Percentiles rank a stretch among this genome's conserved stretches.
These are phyloP conservation scores for Tiliqua scincoides DNA, from an alignment of 2,113 vertebrate genomes.

Conservation along the genomic window DNA sequence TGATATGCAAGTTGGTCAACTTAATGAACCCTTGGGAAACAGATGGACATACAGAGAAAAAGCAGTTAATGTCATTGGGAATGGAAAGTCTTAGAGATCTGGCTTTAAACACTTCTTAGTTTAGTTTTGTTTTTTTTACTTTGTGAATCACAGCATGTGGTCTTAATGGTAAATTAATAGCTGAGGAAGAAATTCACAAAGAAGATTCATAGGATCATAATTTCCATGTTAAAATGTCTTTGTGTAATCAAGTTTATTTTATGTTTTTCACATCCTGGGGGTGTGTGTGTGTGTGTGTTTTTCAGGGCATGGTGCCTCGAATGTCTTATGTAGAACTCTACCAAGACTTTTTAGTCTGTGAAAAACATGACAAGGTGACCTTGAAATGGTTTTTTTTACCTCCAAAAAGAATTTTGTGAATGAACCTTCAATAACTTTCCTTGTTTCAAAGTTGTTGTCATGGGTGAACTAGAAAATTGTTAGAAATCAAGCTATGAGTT, in stretches of 20 bases:
- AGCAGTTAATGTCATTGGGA: background rate
- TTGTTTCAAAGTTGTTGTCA: constrained; percentile 17
- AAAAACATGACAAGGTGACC: background rate
- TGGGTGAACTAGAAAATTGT: too few species aligned
- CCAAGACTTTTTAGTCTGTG: background rate
- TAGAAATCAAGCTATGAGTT: too few species aligned
- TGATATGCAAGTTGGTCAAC: background rate
- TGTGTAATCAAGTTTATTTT: background rate
- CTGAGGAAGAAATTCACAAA: background rate
- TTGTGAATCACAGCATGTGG: background rate
- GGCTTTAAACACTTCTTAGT: background rate
- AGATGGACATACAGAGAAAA: background rate
- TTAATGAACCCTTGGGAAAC: background rate
- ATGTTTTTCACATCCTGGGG: background rate
- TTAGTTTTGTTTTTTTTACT: constrained; percentile 34
- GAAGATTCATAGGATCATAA: background rate
- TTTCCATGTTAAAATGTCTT: background rate
- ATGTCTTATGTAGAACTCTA: background rate
- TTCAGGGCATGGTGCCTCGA: background rate
- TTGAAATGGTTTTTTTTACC: background rate
- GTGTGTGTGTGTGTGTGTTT: too few species aligned
- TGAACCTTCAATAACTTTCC: constrained; percentile 6
- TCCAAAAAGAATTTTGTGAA: background rate
- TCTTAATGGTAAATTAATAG: background rate
- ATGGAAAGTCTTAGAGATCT: constrained; percentile 20